Percentiles rank a stretch among this genome's conserved stretches.
These are phyloP conservation scores for Andrena bucephala DNA, from an alignment of 2,888 invertebrate species.

Conservation along the genomic window DNA sequence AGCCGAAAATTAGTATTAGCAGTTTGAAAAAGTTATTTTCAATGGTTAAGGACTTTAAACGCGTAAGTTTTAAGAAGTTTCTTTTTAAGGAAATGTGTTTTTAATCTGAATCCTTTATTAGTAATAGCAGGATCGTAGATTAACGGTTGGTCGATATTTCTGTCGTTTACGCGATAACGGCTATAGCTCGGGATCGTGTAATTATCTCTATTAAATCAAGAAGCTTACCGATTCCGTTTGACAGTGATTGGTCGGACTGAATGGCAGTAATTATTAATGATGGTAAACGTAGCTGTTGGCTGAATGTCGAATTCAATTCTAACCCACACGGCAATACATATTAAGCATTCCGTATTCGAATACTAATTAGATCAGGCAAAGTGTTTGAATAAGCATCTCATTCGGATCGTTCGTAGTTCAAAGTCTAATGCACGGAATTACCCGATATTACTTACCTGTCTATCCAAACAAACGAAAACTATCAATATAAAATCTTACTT, in stretches of 20 bases:
- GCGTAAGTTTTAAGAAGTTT: not conserved
- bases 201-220: constrained; percentile 50
- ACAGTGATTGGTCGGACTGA: constrained; percentile 50
- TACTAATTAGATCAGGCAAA: constrained; percentile 28
- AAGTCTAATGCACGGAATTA: not conserved
- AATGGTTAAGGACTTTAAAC: not conserved
- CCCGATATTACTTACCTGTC: not conserved
- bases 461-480: too few species aligned
- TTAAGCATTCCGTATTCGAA: constrained; percentile 41
- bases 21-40: too few species aligned
- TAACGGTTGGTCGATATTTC: not conserved
- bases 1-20: not conserved
- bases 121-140: not conserved
- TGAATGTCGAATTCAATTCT: constrained; percentile 39
- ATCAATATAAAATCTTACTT: not conserved
- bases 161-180: constrained; percentile 4
- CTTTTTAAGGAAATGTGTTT: not conserved
- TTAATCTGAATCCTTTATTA: not conserved
- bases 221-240: constrained; percentile 50
- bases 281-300: constrained; percentile 15
- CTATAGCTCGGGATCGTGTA: constrained; percentile 4
- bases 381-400: constrained; percentile 21
- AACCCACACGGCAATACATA: constrained; percentile 25
- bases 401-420: constrained; percentile 9
- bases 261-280: constrained; percentile 38